These are phyloP conservation scores for Hecatera dysodea DNA, from an alignment of 2,888 invertebrate species.

Conservation along the genomic window DNA sequence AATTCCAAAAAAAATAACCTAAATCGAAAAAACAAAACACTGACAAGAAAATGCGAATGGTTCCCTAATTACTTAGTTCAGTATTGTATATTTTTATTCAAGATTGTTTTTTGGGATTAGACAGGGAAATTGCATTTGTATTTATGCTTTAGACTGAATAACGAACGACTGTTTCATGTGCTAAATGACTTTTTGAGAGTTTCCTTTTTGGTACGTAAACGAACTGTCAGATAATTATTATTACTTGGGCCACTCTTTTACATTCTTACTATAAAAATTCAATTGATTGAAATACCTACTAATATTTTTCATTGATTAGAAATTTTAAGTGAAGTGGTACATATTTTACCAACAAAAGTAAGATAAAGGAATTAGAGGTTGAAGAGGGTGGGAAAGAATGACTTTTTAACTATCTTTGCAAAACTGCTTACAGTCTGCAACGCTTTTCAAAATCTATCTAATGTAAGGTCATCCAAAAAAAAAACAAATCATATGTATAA, in stretches of 20 bases:
- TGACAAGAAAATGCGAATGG: neutral
- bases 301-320: slow-evolving; percentile 17
- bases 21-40: neutral
- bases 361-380: neutral
- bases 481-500: neutral
- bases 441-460: slow-evolving; percentile 28
- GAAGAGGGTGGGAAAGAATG: neutral
- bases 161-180: slow-evolving; percentile 81
- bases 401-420: slow-evolving; percentile 34
- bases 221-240: slow-evolving; percentile 42
- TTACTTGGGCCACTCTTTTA: slow-evolving; percentile 35
- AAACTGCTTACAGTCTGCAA: slow-evolving; percentile 28
- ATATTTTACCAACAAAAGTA: slow-evolving; percentile 25
- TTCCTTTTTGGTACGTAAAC: slow-evolving; percentile 66
- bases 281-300: slow-evolving; percentile 8
- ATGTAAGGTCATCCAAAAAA: slow-evolving; percentile 25
- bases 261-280: no score
- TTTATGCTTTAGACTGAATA: slow-evolving; percentile 81
- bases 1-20: neutral
- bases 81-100: slow-evolving; percentile 30
- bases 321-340: slow-evolving; percentile 24
- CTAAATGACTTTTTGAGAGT: slow-evolving; percentile 81
- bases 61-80: slow-evolving; percentile 40
- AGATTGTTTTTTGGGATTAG: slow-evolving; percentile 63
- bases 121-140: slow-evolving; percentile 83